A percentile compares a stretch with the other conserved stretches of the same genome.
phyloP scores from a whole-genome alignment of 2,888 invertebrate species.

The Marronus borbonicus region DNA sequence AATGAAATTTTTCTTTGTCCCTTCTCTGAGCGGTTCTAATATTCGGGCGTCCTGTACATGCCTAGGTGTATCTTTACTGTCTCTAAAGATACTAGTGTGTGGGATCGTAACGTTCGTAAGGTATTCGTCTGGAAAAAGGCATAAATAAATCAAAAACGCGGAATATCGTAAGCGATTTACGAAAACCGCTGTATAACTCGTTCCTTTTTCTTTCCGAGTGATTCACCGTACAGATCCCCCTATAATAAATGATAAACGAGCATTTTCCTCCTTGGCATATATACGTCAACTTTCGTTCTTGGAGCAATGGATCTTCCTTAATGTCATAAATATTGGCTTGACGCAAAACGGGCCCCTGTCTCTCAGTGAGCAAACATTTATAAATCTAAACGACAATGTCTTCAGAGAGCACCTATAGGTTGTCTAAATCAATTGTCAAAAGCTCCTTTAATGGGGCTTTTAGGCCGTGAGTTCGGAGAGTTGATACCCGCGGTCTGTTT shows the following conservation, averaged over 20 bases:
- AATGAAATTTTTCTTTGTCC: too few relatives aligned
- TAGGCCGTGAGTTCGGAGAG: constrained; percentile 14
- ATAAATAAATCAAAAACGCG: constrained; percentile 38
- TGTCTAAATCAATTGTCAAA: constrained; percentile 42
- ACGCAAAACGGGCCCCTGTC: constrained; percentile 41
- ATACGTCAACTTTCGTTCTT: constrained; percentile 39
- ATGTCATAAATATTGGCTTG: constrained; percentile 45
- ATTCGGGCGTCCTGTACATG: too few relatives aligned
- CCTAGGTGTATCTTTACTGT: too few relatives aligned
- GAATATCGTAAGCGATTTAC: constrained; percentile 36
- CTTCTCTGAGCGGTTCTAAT: too few relatives aligned
- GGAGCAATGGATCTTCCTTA: constrained; percentile 43
- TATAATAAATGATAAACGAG: constrained; percentile 46
- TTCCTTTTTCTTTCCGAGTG: constrained; percentile 34
- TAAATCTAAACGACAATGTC: constrained; percentile 44
- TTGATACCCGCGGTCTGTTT: constrained; percentile 2
- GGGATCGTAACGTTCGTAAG: too few relatives aligned
- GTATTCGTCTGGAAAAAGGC: background rate
- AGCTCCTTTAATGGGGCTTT: constrained; percentile 40
- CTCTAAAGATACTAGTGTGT: too few relatives aligned
- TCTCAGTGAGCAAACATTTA: constrained; percentile 42
- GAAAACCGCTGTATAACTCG: constrained; percentile 36
- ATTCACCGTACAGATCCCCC: constrained; percentile 3
- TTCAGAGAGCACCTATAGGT: constrained; percentile 34
- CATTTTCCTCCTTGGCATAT: constrained; percentile 38